phyloP scores from a whole-genome alignment of 2,113 vertebrate species.

The Lates calcarifer region DNA sequence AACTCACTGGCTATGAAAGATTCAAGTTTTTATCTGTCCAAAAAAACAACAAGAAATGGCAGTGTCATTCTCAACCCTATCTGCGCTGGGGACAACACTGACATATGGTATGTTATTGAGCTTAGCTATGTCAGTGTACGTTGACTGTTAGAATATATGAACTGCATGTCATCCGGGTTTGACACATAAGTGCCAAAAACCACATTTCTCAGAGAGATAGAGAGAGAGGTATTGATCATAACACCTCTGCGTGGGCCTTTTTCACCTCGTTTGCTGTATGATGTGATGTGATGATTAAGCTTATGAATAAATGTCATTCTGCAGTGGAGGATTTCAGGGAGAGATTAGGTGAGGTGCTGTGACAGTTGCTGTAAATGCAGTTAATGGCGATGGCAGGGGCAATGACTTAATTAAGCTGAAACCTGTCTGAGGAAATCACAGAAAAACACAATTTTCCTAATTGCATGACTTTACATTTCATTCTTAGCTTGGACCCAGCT shows the following conservation, averaged over 20 bases:
- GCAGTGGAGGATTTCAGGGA: slow-evolving; percentile 1
- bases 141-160: slow-evolving; percentile 26
- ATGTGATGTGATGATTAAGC: neutral
- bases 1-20: slow-evolving; percentile 40
- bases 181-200: neutral
- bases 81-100: slow-evolving; percentile 15
- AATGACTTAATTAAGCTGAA: slow-evolving; percentile 39
- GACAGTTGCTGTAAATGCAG: slow-evolving; percentile 18
- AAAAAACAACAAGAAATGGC: slow-evolving; percentile 21
- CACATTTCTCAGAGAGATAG: neutral
- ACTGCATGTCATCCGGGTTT: slow-evolving; percentile 6
- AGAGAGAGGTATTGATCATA: neutral
- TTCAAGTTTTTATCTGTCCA: slow-evolving; percentile 31
- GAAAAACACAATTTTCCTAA: neutral
- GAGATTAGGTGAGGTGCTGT: slow-evolving; percentile 10
- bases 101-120: slow-evolving; percentile 38
- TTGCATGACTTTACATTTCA: neutral
- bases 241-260: neutral
- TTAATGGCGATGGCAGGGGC: slow-evolving; percentile 7
- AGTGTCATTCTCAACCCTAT: slow-evolving; percentile 46
- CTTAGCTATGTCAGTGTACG: slow-evolving; percentile 9
- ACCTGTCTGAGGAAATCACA: slow-evolving; percentile 10
- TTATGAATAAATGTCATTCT: slow-evolving; percentile 15
- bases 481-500: neutral
- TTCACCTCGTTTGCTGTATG: neutral